phyloP scores from a whole-genome alignment of 2,888 invertebrate genomes.

The Sinodicranocentrus sp. region DNA sequence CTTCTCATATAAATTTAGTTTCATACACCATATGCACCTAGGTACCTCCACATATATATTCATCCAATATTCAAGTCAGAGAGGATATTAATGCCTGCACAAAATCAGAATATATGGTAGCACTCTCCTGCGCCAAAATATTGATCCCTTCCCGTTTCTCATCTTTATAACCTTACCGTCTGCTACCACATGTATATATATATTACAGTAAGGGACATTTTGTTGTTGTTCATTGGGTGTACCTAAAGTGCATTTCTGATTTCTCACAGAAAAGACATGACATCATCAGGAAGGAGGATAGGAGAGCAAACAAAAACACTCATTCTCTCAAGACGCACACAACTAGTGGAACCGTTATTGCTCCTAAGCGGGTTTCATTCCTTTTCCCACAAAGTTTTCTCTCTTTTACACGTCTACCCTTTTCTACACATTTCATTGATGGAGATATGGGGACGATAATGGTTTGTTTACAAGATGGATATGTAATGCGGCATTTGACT shows the following conservation, averaged over 20 bases:
- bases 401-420: too few relatives aligned
- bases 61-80: neutral
- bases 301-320: neutral
- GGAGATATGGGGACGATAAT: conserved; percentile 2
- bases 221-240: neutral
- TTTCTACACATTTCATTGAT: too few relatives aligned
- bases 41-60: too few relatives aligned
- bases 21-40: too few relatives aligned
- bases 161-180: conserved; percentile 22
- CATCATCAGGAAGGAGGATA: neutral
- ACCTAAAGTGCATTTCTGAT: neutral
- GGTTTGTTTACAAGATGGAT: conserved; percentile 8
- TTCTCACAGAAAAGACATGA: neutral
- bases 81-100: conserved; percentile 16
- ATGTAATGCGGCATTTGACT: neutral
- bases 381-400: neutral
- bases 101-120: too few relatives aligned
- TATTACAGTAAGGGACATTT: neutral
- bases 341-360: neutral
- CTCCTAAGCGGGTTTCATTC: neutral
- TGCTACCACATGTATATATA: neutral
- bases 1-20: too few relatives aligned
- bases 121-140: conserved; percentile 73
- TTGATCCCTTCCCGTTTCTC: conserved; percentile 63
- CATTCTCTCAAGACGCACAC: neutral